Evolutionary conservation across 2,797 vertebrate species (phyloP).

Genomic region (Cheirogaleus major): DNA sequence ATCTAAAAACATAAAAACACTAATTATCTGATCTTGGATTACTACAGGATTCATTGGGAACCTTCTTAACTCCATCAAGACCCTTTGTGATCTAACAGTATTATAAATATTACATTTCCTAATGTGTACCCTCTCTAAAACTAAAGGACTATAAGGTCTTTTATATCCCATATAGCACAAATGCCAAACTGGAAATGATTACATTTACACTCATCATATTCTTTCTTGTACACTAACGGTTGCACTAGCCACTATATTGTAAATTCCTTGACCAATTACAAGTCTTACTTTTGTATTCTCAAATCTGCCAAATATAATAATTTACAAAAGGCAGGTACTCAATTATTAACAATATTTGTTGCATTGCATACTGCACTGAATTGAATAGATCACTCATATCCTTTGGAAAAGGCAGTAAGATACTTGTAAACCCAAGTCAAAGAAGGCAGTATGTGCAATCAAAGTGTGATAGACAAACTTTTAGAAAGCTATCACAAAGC

Average conservation of each 20-base stretch:
- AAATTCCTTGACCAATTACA: constrained; percentile 30
- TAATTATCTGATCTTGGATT: constrained; percentile 25
- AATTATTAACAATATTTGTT: background rate
- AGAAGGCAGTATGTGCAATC: background rate
- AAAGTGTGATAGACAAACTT: background rate
- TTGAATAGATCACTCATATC: background rate
- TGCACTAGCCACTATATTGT: constrained; percentile 18
- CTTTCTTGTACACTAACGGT: background rate
- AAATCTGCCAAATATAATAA: background rate
- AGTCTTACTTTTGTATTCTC: constrained; percentile 25
- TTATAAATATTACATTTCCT: constrained; percentile 12
- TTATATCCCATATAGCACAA: background rate
- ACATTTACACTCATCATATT: background rate
- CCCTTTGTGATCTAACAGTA: background rate
- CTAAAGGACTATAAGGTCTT: background rate
- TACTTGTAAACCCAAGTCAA: constrained; percentile 6
- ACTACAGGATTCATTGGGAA: constrained; percentile 3
- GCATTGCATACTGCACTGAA: background rate
- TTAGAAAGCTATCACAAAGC: constrained; percentile 16
- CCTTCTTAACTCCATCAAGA: background rate
- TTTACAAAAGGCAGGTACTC: constrained; percentile 25
- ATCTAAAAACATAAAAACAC: constrained; percentile 43
- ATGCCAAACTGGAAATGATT: background rate
- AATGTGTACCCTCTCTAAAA: background rate
- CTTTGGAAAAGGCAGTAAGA: background rate